Conservation (phyloP, 2,888 invertebrate genomes). For the Dorcus hopei region DNA sequence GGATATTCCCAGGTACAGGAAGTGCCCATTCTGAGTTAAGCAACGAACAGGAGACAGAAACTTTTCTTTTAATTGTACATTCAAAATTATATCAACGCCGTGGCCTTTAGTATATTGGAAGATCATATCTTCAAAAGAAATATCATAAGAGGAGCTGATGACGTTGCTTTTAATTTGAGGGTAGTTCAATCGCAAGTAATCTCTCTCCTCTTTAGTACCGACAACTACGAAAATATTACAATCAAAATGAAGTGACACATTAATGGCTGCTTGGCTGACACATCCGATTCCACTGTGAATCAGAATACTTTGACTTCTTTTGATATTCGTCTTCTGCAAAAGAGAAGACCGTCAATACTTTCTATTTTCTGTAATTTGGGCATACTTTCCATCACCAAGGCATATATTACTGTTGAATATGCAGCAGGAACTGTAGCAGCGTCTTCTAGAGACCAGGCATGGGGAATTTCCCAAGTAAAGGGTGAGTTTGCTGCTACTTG, state of each 20-base stretch:
- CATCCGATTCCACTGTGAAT: constrained; percentile 64
- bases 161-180: constrained; percentile 62
- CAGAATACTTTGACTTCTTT: constrained; percentile 40
- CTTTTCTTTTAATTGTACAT: constrained; percentile 89
- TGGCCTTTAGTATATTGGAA: constrained; percentile 75
- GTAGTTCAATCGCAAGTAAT: constrained; percentile 78
- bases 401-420: constrained; percentile 56
- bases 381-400: constrained; percentile 47
- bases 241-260: constrained; percentile 60
- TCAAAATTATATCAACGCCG: constrained; percentile 88
- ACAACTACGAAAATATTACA: constrained; percentile 84
- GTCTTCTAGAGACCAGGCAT: constrained; percentile 69
- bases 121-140: constrained; percentile 82
- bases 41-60: constrained; percentile 67
- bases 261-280: constrained; percentile 73
- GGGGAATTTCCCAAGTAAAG: constrained; percentile 64
- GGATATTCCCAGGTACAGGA: constrained; percentile 80
- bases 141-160: constrained; percentile 85
- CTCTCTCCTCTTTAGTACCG: constrained; percentile 78
- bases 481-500: constrained; percentile 56
- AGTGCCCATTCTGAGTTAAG: constrained; percentile 60
- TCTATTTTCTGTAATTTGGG: neutral
- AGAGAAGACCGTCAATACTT: neutral
- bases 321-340: constrained; percentile 31
- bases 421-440: constrained; percentile 76